A percentile compares a stretch with the other conserved stretches of the same genome.
Evolutionary conservation across 2,797 vertebrate genomes (phyloP).

Genomic region (Pelochelys cantorii): DNA sequence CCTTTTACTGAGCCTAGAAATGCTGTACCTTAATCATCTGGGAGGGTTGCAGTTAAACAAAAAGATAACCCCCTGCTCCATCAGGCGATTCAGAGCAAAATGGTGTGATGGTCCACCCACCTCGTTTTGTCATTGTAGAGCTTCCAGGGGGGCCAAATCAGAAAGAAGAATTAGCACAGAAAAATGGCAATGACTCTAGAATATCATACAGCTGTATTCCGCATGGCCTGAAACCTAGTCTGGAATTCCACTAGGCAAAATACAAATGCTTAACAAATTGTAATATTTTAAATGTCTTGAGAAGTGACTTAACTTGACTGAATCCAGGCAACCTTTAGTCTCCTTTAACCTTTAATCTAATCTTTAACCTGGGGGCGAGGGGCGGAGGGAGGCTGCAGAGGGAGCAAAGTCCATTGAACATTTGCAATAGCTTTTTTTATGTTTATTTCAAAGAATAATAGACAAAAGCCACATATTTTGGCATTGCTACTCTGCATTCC

Average conservation of each 20-base stretch:
- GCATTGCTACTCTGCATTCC: neutral
- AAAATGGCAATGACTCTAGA: slow-evolving; percentile 33
- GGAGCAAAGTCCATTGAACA: neutral
- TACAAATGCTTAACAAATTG: slow-evolving; percentile 68
- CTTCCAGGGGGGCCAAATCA: neutral
- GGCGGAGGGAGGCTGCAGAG: neutral
- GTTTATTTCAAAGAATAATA: slow-evolving; percentile 39
- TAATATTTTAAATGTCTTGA: slow-evolving; percentile 40
- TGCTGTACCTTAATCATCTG: neutral
- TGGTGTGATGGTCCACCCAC: neutral
- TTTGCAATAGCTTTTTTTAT: neutral
- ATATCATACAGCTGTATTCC: slow-evolving; percentile 65
- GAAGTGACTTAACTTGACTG: slow-evolving; percentile 19
- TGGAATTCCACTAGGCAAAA: slow-evolving; percentile 58
- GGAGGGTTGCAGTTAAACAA: slow-evolving; percentile 6
- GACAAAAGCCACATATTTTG: slow-evolving; percentile 15
- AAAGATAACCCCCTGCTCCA: neutral
- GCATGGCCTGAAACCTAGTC: slow-evolving; percentile 62
- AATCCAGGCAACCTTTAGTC: slow-evolving; percentile 3
- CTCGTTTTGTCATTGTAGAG: neutral
- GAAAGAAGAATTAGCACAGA: slow-evolving; percentile 55
- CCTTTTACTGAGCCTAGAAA: neutral
- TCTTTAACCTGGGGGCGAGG: no score
- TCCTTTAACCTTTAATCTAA: no score
- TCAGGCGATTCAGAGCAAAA: neutral